Evolutionary conservation across 2,888 invertebrate species (phyloP), one percentile per base, ranked within the genome.

Genomic region (Embidobia sp.): DNA sequence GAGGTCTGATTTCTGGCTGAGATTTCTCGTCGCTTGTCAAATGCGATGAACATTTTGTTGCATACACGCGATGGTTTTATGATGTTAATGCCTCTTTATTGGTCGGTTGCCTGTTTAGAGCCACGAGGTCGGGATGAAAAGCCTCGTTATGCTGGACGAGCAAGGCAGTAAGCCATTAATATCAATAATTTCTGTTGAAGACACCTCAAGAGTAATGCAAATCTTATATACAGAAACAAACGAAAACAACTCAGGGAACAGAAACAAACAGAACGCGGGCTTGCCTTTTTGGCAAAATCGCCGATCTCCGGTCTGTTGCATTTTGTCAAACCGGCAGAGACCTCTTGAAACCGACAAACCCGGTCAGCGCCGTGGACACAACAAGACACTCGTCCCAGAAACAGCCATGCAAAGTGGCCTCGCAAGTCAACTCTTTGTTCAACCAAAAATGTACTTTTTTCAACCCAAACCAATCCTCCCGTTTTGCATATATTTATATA

Each of bases 101-200:
- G 87, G 85, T 86, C 87, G 88, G 87, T 88, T 90, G 88, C 93
- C 91, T 93, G 95, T 96, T 94, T 96, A 98, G 98, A 97, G 98
- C 94, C 98, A 98, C 94, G 98, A 98, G 94, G 98, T 98, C 92
- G 98, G 98, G 92, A 98, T 98, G 95, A 96, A 97, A 94, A 96
- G 98, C 93, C 95, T 98, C 93, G 98, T 98, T 92, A 98, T 98
- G 95, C 95, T 98, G 95, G 98, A 98, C 94, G 98, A 98, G 93
- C 98, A 98, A 96, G 98, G 98, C 96, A 98, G 98, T 98, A 96
- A 97, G 97, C 94, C 94, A 93, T 85, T 85, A 85, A 88, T 82
- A 81, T 81, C 80, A 85, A 83, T 77, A 78, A 80, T 79, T 70
- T 76, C 72, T 75, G 59, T 69, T 74, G 67, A 78, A 22, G 72